Percentiles rank a stretch among this genome's conserved stretches.
Evolutionary conservation across 2,113 vertebrate genomes (phyloP).

Genomic region (Oreochromis niloticus): DNA sequence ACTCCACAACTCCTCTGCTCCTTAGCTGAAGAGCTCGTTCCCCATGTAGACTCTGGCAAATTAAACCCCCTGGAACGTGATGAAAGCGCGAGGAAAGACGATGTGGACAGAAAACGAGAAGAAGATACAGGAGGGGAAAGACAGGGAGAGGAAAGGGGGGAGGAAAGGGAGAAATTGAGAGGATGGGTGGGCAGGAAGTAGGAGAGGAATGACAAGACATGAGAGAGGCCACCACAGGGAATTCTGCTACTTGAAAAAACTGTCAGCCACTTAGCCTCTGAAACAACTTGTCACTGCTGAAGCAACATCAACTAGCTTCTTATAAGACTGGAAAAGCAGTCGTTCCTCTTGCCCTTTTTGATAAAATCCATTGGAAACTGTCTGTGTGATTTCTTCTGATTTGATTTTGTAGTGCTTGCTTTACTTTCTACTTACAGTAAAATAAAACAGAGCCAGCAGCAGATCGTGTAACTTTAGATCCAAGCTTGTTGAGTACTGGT

Average conservation of each 20-base stretch:
- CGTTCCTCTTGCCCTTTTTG: neutral
- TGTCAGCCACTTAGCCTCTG: slow-evolving; percentile 22
- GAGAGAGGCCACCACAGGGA: neutral
- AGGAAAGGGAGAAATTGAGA: neutral
- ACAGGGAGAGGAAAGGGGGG: neutral
- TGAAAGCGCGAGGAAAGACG: neutral
- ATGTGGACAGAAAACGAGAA: neutral
- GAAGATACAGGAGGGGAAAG: neutral
- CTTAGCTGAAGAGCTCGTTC: neutral
- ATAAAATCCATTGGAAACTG: neutral
- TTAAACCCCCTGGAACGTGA: neutral
- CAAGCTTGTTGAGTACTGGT: neutral
- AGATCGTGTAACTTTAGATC: neutral
- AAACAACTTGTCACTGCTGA: slow-evolving; percentile 2
- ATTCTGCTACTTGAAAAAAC: neutral
- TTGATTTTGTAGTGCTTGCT: neutral
- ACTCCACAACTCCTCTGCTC: neutral
- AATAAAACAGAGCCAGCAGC: neutral
- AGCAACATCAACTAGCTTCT: neutral
- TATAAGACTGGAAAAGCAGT: neutral
- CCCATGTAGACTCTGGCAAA: neutral
- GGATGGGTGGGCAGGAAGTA: neutral
- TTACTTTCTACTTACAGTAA: neutral
- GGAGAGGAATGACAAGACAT: neutral
- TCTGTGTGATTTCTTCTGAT: neutral